A percentile compares a stretch with the other conserved stretches of the same genome.
Conservation (phyloP, 2,113 vertebrate genomes). For the Tychaedon coryphoeus region DNA sequence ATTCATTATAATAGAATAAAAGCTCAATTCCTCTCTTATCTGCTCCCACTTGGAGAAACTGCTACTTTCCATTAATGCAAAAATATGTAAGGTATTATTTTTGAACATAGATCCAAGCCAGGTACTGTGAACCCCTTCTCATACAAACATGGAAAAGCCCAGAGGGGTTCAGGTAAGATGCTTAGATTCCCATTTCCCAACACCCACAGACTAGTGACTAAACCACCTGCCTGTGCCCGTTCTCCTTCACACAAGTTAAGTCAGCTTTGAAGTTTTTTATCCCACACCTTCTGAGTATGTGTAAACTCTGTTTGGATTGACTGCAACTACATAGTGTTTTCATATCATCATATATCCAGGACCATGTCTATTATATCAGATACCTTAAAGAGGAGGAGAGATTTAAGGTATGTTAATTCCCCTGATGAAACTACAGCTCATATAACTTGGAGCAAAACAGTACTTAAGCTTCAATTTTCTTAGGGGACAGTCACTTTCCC, state of each 20-base stretch:
- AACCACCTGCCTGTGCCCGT: neutral
- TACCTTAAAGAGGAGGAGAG: neutral
- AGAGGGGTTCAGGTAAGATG: neutral
- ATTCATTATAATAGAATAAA: neutral
- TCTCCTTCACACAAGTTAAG: neutral
- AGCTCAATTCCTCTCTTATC: neutral
- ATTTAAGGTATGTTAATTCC: neutral
- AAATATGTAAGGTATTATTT: neutral
- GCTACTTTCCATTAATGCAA: neutral
- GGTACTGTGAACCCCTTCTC: neutral
- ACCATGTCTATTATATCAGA: neutral
- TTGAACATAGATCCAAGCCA: neutral
- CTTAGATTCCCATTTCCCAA: neutral
- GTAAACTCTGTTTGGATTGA: neutral
- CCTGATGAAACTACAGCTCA: neutral
- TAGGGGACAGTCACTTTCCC: neutral
- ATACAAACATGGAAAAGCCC: neutral
- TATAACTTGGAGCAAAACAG: neutral
- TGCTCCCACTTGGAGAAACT: neutral
- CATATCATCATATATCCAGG: neutral
- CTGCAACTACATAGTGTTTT: neutral
- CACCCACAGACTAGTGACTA: neutral
- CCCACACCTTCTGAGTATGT: accelerated
- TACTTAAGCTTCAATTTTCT: neutral
- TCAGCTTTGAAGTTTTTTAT: neutral